Base-by-base conservation (phyloP, 2,797 vertebrate genomes). In the Myoxocephalus aenaeus region DNA sequence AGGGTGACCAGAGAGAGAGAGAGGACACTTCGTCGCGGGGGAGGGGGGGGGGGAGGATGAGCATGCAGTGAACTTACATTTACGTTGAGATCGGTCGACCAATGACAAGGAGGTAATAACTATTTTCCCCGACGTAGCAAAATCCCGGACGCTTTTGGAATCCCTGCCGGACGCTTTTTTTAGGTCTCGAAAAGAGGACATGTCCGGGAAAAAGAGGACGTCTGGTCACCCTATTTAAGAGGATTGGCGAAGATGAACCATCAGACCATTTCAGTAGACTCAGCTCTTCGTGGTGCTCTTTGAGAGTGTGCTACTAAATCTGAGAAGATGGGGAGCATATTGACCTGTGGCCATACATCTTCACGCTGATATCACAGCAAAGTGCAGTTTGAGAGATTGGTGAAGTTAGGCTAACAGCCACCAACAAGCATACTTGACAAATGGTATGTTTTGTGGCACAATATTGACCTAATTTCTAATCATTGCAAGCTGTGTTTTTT, bases 211-310 rank as follows among this genome's bases (percentile, higher is more conserved):
- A n/a, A n/a, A n/a, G n/a, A n/a, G n/a, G n/a, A n/a, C n/a, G n/a
- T n/a, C n/a, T n/a, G n/a, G n/a, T n/a, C n/a, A n/a, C n/a, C n/a
- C n/a, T n/a, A n/a, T 71, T n/a, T 71, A 54, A 70, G 65, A 82
- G 46, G 32, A 75, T 57, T 59, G 46, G 75, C 44, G 48, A 51
- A 77, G 63, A 69, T 40, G 8, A 65, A 67, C 67, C 57, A 61
- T 73, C 20, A 0, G 14, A 65, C 82, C 22, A 72, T 84, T 80
- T 79, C 36, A 77, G 27, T 56, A 48, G 69, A 50, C 48, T 69
- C 54, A 77, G 69, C 65, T 79, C 48, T 59, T 69, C 20, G 32
- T 78, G 51, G 38, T 83, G 61, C 70, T 75, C 29, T 44, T 42
- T 20, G 53, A 56, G 53, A 27, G 25, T 56, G 53, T 59, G 32